Percentiles rank a stretch among this genome's conserved stretches.
Evolutionary conservation across 2,888 invertebrate genomes (phyloP).

Genomic region (Dicyrtomina minuta): DNA sequence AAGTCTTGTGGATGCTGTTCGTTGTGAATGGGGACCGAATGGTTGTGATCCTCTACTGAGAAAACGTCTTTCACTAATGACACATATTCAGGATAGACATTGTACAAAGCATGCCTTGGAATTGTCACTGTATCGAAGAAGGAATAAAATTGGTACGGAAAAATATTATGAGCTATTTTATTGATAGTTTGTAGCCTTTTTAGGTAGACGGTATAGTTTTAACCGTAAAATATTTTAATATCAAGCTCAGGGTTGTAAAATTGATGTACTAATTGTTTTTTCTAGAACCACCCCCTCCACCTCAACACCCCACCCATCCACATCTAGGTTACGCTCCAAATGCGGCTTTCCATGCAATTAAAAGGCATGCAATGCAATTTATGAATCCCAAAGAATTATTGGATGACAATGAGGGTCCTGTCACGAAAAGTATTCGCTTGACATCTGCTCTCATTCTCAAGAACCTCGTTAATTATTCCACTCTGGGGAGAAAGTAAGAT

Average conservation of each 20-base stretch:
- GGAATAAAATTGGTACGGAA: constrained; percentile 51
- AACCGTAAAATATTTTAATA: no score
- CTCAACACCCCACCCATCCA: constrained; percentile 63
- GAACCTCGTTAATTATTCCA: constrained; percentile 94
- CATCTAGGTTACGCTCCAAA: constrained; percentile 90
- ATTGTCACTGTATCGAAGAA: constrained; percentile 48
- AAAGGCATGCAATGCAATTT: constrained; percentile 88
- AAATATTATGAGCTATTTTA: constrained; percentile 3
- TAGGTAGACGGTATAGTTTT: no score
- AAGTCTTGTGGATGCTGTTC: constrained; percentile 66
- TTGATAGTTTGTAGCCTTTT: neutral
- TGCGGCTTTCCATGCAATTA: constrained; percentile 95
- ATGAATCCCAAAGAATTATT: constrained; percentile 86
- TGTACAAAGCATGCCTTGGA: constrained; percentile 59
- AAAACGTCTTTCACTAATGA: constrained; percentile 91
- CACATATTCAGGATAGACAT: constrained; percentile 93
- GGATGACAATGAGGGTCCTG: constrained; percentile 98
- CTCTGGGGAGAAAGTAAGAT: constrained; percentile 81
- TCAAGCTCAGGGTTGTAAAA: no score
- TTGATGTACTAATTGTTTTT: constrained; percentile 6
- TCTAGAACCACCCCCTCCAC: constrained; percentile 59
- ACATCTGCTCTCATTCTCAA: constrained; percentile 95
- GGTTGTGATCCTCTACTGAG: constrained; percentile 83
- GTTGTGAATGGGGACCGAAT: constrained; percentile 80
- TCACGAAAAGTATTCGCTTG: constrained; percentile 96